These are phyloP conservation scores for Neotoxoptera formosana DNA, from an alignment of 1,140 invertebrate species.

Conservation along the genomic window DNA sequence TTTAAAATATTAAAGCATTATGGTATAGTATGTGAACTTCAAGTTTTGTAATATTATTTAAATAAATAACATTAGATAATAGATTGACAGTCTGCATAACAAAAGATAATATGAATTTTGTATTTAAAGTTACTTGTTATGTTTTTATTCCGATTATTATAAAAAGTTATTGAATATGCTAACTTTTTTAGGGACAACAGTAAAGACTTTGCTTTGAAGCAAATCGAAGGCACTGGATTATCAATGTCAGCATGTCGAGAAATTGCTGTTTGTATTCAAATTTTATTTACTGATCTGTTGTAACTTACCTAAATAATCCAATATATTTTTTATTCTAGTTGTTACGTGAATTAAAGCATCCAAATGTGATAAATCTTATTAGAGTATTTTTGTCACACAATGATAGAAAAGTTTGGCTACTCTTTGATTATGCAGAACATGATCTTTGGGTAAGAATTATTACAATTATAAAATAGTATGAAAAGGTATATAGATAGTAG, in stretches of 20 bases:
- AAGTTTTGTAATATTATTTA: background rate
- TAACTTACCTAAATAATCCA: background rate
- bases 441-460: conserved; percentile 85
- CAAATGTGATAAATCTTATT: conserved; percentile 97
- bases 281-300: background rate
- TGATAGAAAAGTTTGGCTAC: conserved; percentile 96
- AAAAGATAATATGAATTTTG: background rate
- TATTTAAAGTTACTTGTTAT: background rate
- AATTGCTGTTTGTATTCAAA: conserved; percentile 84
- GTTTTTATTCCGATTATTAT: background rate
- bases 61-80: background rate
- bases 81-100: background rate
- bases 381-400: conserved; percentile 97
- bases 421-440: conserved; percentile 99
- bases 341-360: conserved; percentile 96
- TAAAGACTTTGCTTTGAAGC: conserved; percentile 92
- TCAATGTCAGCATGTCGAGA: conserved; percentile 99
- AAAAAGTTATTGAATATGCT: conserved; percentile 43
- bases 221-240: conserved; percentile 98
- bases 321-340: conserved; percentile 71
- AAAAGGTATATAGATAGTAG: background rate
- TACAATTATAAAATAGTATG: background rate
- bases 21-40: background rate
- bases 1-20: background rate
- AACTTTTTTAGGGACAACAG: conserved; percentile 71